Percentiles rank a stretch among this genome's conserved stretches.
Conservation (phyloP, 1,140 invertebrate genomes). For the Drosophila sulfurigaster region DNA sequence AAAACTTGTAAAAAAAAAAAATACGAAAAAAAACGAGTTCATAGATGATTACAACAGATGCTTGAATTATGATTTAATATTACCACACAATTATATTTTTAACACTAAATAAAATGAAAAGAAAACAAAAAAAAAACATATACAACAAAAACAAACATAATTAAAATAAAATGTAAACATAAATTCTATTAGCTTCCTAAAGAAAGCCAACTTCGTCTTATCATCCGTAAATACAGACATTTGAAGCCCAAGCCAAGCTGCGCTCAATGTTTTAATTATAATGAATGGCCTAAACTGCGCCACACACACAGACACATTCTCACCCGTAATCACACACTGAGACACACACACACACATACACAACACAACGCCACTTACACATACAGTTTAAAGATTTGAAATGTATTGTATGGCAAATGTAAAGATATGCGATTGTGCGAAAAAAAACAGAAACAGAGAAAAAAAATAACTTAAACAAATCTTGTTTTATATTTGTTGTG, state of each 20-base stretch:
- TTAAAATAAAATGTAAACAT: conserved; percentile 10
- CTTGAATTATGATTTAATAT: conserved; percentile 58
- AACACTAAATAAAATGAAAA: conserved; percentile 49
- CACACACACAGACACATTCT: neutral
- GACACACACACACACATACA: conserved; percentile 11
- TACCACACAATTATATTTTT: conserved; percentile 48
- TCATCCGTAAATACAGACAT: conserved; percentile 11
- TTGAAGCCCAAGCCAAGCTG: conserved; percentile 29
- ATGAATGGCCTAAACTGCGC: conserved; percentile 21
- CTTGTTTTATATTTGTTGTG: conserved; percentile 43
- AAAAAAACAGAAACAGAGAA: conserved; percentile 15
- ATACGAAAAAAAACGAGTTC: conserved; percentile 20
- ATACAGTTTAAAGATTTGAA: conserved; percentile 17
- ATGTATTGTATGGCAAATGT: conserved; percentile 45
- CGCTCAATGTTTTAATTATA: conserved; percentile 33
- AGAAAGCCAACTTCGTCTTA: conserved; percentile 4
- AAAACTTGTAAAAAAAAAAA: conserved; percentile 39
- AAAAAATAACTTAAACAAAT: conserved; percentile 31
- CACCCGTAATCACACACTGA: neutral
- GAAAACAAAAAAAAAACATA: conserved; percentile 24
- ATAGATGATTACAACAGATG: conserved; percentile 61
- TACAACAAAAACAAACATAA: conserved; percentile 43
- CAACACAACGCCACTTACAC: conserved; percentile 3
- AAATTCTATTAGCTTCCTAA: conserved; percentile 29
- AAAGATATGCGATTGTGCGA: conserved; percentile 43